These are phyloP conservation scores for Actinostola sp. DNA, from an alignment of 92 coral and sea anemone species.

Conservation along the genomic window DNA sequence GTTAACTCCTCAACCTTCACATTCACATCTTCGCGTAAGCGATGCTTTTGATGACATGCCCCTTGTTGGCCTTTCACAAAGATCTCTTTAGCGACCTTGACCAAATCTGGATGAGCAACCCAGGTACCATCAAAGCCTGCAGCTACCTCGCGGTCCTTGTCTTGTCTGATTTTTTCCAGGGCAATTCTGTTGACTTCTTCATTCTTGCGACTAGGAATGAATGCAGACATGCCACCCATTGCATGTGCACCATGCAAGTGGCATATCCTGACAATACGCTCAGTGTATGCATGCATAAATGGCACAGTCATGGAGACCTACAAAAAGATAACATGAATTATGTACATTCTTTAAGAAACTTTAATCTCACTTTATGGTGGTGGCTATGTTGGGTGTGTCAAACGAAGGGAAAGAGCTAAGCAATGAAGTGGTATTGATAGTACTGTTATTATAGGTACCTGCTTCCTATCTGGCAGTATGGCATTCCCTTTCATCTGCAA, in stretches of 20 bases:
- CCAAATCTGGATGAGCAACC: slow-evolving; percentile 99
- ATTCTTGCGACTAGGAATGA: slow-evolving; percentile 92
- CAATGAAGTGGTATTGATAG: too few species aligned
- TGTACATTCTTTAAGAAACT: too few species aligned
- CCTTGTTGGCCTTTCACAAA: slow-evolving; percentile 82
- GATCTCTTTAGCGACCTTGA: slow-evolving; percentile 81
- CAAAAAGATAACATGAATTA: background rate
- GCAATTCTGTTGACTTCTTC: slow-evolving; percentile 88
- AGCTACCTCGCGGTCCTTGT: slow-evolving; percentile 93
- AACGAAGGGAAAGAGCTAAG: too few species aligned
- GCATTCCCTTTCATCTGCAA: slow-evolving; percentile 84
- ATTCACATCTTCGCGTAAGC: slow-evolving; percentile 93
- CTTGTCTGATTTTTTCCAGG: slow-evolving; percentile 83
- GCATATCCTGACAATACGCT: slow-evolving; percentile 90
- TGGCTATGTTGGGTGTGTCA: too few species aligned
- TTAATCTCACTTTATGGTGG: background rate
- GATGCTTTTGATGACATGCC: slow-evolving; percentile 90
- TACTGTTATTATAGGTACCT: slow-evolving; percentile 46
- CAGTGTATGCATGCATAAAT: slow-evolving; percentile 95
- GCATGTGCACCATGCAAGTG: slow-evolving; percentile 98
- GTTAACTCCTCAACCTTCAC: slow-evolving; percentile 91
- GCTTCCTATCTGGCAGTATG: slow-evolving; percentile 93
- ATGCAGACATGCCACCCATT: slow-evolving; percentile 99
- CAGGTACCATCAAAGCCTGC: slow-evolving; percentile 99
- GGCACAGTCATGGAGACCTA: slow-evolving; percentile 95